Evolutionary conservation across 2,113 vertebrate species (phyloP), one percentile per base, ranked within the genome.

Genomic region (Uria lomvia): DNA sequence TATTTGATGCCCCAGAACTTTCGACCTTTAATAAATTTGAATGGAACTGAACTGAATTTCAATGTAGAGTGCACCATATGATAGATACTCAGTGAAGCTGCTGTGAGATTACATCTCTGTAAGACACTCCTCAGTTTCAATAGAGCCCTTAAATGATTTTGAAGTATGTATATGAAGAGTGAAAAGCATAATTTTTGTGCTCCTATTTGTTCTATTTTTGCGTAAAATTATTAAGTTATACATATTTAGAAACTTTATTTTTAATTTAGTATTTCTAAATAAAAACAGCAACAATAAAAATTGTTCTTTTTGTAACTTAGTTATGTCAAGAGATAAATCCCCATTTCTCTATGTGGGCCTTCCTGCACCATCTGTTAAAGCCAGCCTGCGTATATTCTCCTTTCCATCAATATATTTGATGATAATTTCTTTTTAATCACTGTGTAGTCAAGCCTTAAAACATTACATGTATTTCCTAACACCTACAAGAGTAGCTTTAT

Each of bases 11-110:
- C 49, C 26, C 40, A 78, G 58, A 95, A 90, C 29, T 84, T 89
- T 79, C 86, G 34, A 81, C 43, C 50, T 88, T 90, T 59, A 90
- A 90, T 74, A 81, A 63, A 79, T 94, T 89, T 94, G 62, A 86
- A 81, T 84, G 40, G 38, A 70, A 32, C 52, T 36, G 12, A 86
- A 77, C 32, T 85, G 36, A 79, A 73, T 97, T 84, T 84, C 83
- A 67, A 12, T 75, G 5, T 63, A 23, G 23, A 68, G 15, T 42
- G 14, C 66, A 49, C 11, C 42, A 32, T 92, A 15, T 56, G 73
- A 94, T 59, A 70, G 79, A 40, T 47, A 85, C 49, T 24, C 40
- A 76, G 24, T 79, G 55, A 96, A 77, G 17, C 70, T 71, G 29
- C 70, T 94, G 22, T 38, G 34, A 79, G 22, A 77, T 94, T 87